Percentiles rank a stretch among this genome's conserved stretches.
Conservation (phyloP, 2,797 vertebrate species). For the Megaceryle alcyon region DNA sequence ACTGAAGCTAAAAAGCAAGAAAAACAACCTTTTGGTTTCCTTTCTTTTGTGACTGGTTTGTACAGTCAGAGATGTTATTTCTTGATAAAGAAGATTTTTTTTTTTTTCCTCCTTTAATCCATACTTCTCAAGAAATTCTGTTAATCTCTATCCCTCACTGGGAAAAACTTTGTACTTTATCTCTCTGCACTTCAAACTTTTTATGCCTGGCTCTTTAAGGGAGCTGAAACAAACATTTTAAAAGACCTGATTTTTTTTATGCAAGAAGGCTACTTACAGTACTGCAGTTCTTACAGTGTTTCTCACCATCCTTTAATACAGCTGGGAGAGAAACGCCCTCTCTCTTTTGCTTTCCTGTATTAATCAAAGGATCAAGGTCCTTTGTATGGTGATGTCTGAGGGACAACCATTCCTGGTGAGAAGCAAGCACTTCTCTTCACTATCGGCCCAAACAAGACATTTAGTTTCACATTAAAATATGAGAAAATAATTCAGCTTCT, state of each 20-base stretch:
- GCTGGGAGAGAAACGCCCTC: background rate
- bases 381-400: background rate
- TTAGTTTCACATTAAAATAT: background rate
- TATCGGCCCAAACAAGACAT: background rate
- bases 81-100: background rate
- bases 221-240: background rate
- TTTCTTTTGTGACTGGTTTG: background rate
- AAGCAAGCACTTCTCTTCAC: background rate
- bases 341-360: background rate
- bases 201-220: background rate
- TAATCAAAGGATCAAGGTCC: background rate
- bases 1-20: background rate
- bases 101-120: background rate
- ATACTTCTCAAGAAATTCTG: background rate
- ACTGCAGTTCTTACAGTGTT: background rate
- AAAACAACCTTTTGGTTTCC: background rate
- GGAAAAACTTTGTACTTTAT: background rate
- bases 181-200: accelerated
- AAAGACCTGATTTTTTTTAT: background rate
- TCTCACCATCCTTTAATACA: background rate
- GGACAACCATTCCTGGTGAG: background rate
- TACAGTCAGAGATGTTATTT: background rate
- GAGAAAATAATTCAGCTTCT: background rate
- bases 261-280: background rate
- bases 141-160: background rate